A percentile compares a stretch with the other conserved stretches of the same genome.
Conservation (phyloP, 1,140 invertebrate genomes). For the Drosophila tropicalis region DNA sequence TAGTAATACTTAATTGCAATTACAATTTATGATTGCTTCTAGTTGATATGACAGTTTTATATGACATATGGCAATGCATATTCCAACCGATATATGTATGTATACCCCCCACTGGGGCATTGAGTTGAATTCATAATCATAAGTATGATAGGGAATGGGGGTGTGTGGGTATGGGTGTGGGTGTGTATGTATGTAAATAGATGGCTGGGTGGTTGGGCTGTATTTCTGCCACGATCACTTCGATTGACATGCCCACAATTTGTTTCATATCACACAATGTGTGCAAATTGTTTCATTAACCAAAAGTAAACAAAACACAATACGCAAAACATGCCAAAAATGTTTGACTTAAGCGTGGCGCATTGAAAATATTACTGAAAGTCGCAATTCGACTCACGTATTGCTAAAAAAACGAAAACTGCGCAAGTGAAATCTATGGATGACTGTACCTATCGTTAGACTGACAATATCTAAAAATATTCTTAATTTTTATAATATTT, state of each 20-base stretch:
- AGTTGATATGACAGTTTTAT: slow-evolving; percentile 61
- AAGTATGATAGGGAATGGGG: too few species aligned
- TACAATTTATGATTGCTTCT: slow-evolving; percentile 60
- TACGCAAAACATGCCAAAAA: slow-evolving; percentile 48
- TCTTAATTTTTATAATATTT: too few species aligned
- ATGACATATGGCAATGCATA: slow-evolving; percentile 34
- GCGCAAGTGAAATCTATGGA: not conserved
- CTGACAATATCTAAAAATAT: too few species aligned
- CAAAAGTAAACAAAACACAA: slow-evolving; percentile 25
- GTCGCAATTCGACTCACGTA: slow-evolving; percentile 31
- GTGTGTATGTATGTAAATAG: not conserved
- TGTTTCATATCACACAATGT: slow-evolving; percentile 42
- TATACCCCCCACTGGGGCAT: not conserved
- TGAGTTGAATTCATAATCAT: slow-evolving; percentile 6
- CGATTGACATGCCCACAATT: slow-evolving; percentile 29
- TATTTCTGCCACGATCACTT: not conserved
- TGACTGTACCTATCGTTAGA: not conserved
- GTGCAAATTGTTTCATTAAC: slow-evolving; percentile 71
- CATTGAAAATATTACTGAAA: not conserved
- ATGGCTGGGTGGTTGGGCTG: not conserved
- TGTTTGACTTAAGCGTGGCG: slow-evolving; percentile 51
- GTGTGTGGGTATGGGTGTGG: too few species aligned
- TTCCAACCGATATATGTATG: not conserved
- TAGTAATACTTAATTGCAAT: slow-evolving; percentile 69
- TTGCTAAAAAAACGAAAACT: slow-evolving; percentile 25